Evolutionary conservation across 2,888 invertebrate genomes (phyloP).

Genomic region (Agrochola lychnidis): DNA sequence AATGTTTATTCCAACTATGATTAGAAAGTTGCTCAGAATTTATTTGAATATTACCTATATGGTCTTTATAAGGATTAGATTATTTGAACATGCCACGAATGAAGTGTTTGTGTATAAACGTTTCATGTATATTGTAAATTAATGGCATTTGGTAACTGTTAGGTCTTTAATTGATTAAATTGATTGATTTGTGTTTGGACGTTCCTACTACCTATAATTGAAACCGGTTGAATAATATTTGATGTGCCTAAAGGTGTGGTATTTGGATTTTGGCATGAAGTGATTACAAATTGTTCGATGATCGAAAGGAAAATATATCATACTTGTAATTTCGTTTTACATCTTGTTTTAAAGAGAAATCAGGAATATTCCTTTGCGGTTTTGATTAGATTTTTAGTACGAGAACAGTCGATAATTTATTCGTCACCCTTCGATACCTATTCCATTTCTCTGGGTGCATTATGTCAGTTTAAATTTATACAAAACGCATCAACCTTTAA

Average conservation of each 20-base stretch:
- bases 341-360: not conserved
- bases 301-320: not conserved
- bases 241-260: constrained; percentile 1
- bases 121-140: constrained; percentile 22
- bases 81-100: constrained; percentile 20
- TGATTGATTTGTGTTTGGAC: constrained; percentile 16
- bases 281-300: not conserved
- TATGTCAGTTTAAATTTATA: not conserved
- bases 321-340: not conserved
- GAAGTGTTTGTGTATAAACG: constrained; percentile 19
- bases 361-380: not conserved
- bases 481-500: not conserved
- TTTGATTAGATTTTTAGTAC: not conserved
- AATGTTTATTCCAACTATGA: constrained; percentile 33
- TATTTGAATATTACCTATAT: constrained; percentile 57
- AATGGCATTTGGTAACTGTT: constrained; percentile 13
- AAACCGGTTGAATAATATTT: constrained; percentile 17
- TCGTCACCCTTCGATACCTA: not conserved
- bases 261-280: not conserved
- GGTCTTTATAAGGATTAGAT: constrained; percentile 36
- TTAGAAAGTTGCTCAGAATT: constrained; percentile 60
- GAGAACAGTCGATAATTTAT: not conserved
- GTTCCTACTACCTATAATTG: not conserved
- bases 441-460: not conserved
- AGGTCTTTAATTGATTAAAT: constrained; percentile 11